Evolutionary conservation across 2,888 invertebrate species (phyloP).

Genomic region (Papilio elwesi): DNA sequence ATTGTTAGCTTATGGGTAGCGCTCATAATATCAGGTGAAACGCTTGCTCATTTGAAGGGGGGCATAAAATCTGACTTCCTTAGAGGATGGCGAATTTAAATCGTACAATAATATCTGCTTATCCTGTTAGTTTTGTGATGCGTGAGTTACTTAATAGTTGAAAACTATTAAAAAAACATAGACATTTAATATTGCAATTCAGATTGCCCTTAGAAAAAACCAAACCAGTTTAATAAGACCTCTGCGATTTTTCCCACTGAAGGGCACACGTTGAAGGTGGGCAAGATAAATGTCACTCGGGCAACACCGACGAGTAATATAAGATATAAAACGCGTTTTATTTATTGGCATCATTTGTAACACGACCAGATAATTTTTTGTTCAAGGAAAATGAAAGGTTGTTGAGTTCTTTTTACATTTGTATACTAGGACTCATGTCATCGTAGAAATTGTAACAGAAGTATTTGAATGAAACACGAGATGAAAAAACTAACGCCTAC

Average conservation of each 20-base stretch:
- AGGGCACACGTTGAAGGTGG: constrained; percentile 2
- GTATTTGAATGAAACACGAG: not conserved
- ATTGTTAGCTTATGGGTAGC: too few species aligned
- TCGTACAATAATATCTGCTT: too few species aligned
- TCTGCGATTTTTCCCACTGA: not conserved
- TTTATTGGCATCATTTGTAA: constrained; percentile 28
- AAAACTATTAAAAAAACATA: too few species aligned
- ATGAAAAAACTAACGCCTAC: not conserved
- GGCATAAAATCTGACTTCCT: too few species aligned
- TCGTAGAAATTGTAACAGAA: not conserved
- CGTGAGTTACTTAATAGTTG: too few species aligned
- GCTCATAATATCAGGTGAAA: too few species aligned
- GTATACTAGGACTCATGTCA: constrained; percentile 3
- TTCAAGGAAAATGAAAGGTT: not conserved
- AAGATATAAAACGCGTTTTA: constrained; percentile 16
- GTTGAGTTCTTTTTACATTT: not conserved
- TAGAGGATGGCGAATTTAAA: too few species aligned
- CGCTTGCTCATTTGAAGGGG: too few species aligned
- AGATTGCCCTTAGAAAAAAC: too few species aligned
- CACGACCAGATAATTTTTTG: constrained; percentile 11
- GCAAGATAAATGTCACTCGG: constrained; percentile 8
- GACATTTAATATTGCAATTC: too few species aligned
- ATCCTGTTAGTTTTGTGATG: too few species aligned
- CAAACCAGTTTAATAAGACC: not conserved
- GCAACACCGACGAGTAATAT: constrained; percentile 5